A percentile compares a stretch with the other conserved stretches of the same genome.
Evolutionary conservation across 2,888 invertebrate genomes (phyloP).

Genomic region (Cistogaster globosa): DNA sequence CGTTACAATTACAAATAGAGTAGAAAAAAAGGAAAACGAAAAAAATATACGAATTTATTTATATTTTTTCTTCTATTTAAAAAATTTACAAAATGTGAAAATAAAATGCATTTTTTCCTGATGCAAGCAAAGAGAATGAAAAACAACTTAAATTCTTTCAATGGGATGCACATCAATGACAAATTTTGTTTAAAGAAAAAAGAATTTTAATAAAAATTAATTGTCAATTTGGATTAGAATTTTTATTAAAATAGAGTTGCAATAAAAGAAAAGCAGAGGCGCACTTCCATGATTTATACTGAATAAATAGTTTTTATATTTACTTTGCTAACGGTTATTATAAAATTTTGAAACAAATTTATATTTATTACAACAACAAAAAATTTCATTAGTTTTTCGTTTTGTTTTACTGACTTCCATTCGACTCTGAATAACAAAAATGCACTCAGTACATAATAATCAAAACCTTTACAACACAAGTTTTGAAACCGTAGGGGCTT

Average conservation of each 20-base stretch:
- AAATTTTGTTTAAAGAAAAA: slow-evolving; percentile 10
- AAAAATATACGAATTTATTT: slow-evolving; percentile 9
- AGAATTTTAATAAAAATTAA: background rate
- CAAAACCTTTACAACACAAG: too few species aligned
- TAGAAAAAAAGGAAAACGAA: background rate
- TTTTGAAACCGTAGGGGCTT: too few species aligned
- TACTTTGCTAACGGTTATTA: too few species aligned
- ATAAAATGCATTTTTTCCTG: background rate
- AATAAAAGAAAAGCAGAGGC: background rate
- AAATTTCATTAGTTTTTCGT: too few species aligned
- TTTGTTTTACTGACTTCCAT: too few species aligned
- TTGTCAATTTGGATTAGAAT: background rate
- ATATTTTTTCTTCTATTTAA: background rate
- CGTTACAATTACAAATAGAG: slow-evolving; percentile 3
- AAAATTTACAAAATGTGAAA: slow-evolving; percentile 4
- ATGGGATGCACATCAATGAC: slow-evolving; percentile 44
- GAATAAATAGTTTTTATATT: too few species aligned
- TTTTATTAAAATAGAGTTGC: background rate
- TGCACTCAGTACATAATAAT: too few species aligned
- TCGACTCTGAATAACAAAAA: too few species aligned
- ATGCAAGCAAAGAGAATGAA: slow-evolving; percentile 1
- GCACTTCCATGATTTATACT: too few species aligned
- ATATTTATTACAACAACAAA: too few species aligned
- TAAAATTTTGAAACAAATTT: too few species aligned
- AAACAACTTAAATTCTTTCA: slow-evolving; percentile 47